Evolutionary conservation across 1,140 invertebrate species (phyloP).

Genomic region (Octopus sinensis): DNA sequence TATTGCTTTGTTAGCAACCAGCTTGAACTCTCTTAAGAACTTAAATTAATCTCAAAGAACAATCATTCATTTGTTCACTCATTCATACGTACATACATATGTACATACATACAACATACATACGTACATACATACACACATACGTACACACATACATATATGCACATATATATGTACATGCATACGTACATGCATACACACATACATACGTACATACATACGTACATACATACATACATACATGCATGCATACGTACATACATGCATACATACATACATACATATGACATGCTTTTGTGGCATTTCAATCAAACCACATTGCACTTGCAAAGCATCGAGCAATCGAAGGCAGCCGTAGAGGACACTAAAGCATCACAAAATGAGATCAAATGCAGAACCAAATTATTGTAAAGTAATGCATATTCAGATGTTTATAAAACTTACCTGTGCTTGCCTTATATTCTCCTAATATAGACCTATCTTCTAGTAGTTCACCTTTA

Average conservation of each 20-base stretch:
- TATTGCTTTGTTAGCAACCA: no score
- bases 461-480: conserved; percentile 30
- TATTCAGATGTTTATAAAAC: neutral
- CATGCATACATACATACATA: neutral
- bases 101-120: neutral
- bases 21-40: no score
- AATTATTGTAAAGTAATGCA: no score
- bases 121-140: neutral
- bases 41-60: no score
- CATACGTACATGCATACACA: neutral
- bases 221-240: neutral
- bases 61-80: neutral
- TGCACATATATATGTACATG: neutral
- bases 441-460: conserved; percentile 35
- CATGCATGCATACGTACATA: neutral
- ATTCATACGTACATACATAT: neutral
- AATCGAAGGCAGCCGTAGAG: no score
- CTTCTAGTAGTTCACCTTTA: neutral
- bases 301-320: no score
- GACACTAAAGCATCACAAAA: no score
- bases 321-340: no score
- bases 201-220: neutral
- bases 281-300: neutral
- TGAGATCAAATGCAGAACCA: no score
- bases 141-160: neutral